phyloP scores from a whole-genome alignment of 1,140 invertebrate species.

The Pseudachorutes palmiensis region DNA sequence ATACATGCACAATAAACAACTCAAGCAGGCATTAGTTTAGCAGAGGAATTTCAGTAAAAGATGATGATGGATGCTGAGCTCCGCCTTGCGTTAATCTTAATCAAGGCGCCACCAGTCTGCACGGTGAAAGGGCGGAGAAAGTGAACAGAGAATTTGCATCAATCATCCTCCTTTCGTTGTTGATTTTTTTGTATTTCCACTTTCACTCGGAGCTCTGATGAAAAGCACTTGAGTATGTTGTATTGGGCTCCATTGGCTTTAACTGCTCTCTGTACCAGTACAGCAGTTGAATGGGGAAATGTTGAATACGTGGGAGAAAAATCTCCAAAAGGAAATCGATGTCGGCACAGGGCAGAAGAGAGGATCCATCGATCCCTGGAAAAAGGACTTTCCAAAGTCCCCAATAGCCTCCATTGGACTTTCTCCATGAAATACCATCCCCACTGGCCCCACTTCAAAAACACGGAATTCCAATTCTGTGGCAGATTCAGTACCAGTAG shows the following conservation, averaged over 20 bases:
- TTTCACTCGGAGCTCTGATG: neutral
- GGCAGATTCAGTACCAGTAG: neutral
- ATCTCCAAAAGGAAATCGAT: neutral
- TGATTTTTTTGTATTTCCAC: too few relatives aligned
- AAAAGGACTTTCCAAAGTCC: neutral
- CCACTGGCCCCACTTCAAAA: neutral
- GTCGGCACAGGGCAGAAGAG: neutral
- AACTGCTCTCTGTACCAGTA: neutral
- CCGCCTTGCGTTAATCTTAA: too few relatives aligned
- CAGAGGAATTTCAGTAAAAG: neutral
- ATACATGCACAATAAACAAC: neutral
- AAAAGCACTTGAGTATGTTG: neutral
- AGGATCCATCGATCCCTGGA: neutral
- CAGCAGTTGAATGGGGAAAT: too few relatives aligned
- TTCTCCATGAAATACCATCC: neutral
- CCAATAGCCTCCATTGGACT: neutral
- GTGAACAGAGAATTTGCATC: too few relatives aligned
- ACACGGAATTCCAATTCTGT: neutral
- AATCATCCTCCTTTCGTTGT: neutral
- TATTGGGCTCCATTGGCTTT: neutral
- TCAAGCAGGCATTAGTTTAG: neutral
- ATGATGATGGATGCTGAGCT: too few relatives aligned
- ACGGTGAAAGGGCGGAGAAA: too few relatives aligned
- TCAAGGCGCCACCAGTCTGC: too few relatives aligned
- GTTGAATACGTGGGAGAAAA: too few relatives aligned